Conservation (phyloP, 2,888 invertebrate species). For the Trissoscelio sp. region DNA sequence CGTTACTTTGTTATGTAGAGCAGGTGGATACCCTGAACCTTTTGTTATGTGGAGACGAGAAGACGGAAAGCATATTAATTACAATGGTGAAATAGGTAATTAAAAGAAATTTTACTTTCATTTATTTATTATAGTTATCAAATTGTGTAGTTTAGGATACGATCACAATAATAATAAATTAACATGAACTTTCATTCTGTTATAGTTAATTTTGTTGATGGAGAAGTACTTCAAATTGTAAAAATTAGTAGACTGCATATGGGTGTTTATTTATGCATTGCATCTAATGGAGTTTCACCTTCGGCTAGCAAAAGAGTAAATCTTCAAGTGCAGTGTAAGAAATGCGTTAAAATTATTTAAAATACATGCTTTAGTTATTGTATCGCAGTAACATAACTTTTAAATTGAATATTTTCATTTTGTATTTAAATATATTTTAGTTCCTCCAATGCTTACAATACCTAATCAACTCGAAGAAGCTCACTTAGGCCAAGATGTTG, state of each 20-base stretch:
- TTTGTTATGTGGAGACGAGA: slow-evolving; percentile 97
- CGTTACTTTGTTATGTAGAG: slow-evolving; percentile 94
- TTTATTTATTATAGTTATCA: no score
- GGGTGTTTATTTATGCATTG: slow-evolving; percentile 96
- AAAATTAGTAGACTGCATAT: slow-evolving; percentile 96
- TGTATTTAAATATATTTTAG: slow-evolving; percentile 83
- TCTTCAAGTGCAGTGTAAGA: slow-evolving; percentile 82
- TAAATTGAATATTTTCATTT: slow-evolving; percentile 14
- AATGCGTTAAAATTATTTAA: neutral
- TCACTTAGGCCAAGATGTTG: slow-evolving; percentile 94
- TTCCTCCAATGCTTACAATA: slow-evolving; percentile 97
- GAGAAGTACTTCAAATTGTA: slow-evolving; percentile 92
- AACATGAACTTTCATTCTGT: slow-evolving; percentile 71
- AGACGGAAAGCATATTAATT: slow-evolving; percentile 94
- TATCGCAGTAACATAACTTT: no score
- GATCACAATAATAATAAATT: no score
- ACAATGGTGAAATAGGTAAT: slow-evolving; percentile 94
- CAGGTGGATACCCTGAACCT: slow-evolving; percentile 94
- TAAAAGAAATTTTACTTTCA: slow-evolving; percentile 5
- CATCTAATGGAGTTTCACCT: slow-evolving; percentile 96
- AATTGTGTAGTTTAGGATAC: no score
- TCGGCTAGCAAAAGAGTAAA: slow-evolving; percentile 88
- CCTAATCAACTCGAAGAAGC: slow-evolving; percentile 96
- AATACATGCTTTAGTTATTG: no score
- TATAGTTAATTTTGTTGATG: slow-evolving; percentile 94